Conservation (phyloP, 2,888 invertebrate species). For the Agonopterix arenella region DNA sequence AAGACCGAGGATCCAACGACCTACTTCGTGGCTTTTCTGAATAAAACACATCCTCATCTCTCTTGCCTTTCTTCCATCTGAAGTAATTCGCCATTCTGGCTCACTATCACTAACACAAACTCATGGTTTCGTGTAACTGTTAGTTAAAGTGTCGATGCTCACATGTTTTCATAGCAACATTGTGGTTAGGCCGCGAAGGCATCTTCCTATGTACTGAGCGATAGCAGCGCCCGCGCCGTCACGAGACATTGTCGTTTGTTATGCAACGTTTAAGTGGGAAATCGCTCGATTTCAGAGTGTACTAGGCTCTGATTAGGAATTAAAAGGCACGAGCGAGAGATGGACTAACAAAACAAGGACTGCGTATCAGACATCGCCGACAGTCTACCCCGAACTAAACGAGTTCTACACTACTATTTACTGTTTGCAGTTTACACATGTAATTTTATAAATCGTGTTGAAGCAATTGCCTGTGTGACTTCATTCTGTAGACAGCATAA, state of each 20-base stretch:
- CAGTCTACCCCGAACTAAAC: too few species aligned
- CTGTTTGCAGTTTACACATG: background rate
- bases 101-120: constrained; percentile 22
- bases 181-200: constrained; percentile 50
- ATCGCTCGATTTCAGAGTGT: constrained; percentile 34
- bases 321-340: background rate
- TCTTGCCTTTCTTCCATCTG: constrained; percentile 81
- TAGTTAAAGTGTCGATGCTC: constrained; percentile 16
- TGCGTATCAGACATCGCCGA: too few species aligned
- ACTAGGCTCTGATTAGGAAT: constrained; percentile 20
- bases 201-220: constrained; percentile 62
- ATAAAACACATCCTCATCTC: constrained; percentile 74
- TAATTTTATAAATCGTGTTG: constrained; percentile 20
- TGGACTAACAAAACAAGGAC: too few species aligned
- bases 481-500: background rate
- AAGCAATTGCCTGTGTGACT: constrained; percentile 20
- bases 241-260: constrained; percentile 56
- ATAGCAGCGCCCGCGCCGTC: constrained; percentile 46
- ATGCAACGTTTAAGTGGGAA: constrained; percentile 44
- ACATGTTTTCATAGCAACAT: constrained; percentile 28
- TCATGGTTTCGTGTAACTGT: constrained; percentile 20
- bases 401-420: background rate
- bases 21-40: constrained; percentile 82
- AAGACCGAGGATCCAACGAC: constrained; percentile 83
- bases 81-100: constrained; percentile 80